These are phyloP conservation scores for Danio tinwini DNA, from an alignment of 2,797 vertebrate genomes.

Conservation along the genomic window DNA sequence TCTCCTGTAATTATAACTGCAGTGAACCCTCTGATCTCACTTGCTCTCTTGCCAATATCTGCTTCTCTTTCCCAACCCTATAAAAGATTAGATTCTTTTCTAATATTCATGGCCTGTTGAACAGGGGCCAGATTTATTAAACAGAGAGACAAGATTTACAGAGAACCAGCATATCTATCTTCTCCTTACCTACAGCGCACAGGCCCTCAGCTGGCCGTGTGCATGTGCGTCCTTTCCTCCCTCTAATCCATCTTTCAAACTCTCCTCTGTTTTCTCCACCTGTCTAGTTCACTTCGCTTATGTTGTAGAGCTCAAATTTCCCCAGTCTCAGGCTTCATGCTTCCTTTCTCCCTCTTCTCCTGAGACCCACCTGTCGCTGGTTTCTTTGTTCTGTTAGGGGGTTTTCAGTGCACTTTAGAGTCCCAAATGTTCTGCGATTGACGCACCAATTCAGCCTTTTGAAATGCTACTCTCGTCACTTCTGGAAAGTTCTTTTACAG, in stretches of 20 bases:
- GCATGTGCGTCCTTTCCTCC: neutral
- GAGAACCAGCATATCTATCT: constrained; percentile 25
- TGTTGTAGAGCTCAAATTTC: constrained; percentile 55
- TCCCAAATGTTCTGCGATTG: constrained; percentile 65
- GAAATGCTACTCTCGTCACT: constrained; percentile 24
- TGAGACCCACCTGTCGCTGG: constrained; percentile 53
- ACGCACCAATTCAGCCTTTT: constrained; percentile 62
- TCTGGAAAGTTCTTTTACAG: constrained; percentile 56
- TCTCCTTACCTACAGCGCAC: constrained; percentile 22
- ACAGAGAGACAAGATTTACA: constrained; percentile 28
- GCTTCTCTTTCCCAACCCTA: constrained; percentile 42
- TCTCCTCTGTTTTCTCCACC: constrained; percentile 23
- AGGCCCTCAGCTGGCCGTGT: constrained; percentile 16
- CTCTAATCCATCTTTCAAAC: constrained; percentile 22
- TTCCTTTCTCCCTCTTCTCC: constrained; percentile 26
- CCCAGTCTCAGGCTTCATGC: constrained; percentile 52
- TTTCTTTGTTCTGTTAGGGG: constrained; percentile 56
- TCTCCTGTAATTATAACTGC: constrained; percentile 62
- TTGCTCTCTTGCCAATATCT: constrained; percentile 58
- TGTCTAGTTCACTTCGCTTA: constrained; percentile 17
- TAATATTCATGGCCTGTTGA: constrained; percentile 51
- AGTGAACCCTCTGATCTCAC: constrained; percentile 52
- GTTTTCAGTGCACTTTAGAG: constrained; percentile 71
- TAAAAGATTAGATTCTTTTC: constrained; percentile 35
- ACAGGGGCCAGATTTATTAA: constrained; percentile 39